Base-by-base conservation (phyloP, 1,140 invertebrate species). In the Odontomachus brunneus region DNA sequence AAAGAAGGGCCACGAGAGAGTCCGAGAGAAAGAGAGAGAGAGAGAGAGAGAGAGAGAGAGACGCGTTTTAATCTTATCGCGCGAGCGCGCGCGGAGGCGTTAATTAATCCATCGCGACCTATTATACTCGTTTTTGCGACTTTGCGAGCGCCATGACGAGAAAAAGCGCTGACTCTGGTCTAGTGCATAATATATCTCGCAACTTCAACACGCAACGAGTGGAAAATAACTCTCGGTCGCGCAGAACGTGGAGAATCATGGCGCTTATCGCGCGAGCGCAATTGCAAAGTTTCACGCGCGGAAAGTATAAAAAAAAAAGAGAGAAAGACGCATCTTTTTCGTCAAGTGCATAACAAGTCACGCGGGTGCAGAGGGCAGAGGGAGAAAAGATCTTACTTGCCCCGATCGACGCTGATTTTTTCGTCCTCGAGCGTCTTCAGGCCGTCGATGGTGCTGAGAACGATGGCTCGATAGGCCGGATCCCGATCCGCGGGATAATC, bases 361-460 rank as follows among this genome's bases (percentile, higher is more conserved):
- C 15, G 15, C 26, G 4, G 49, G 24, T 24, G 3, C 26, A 19
- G 33, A 55, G 9, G 9, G 38, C 3, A 44, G 9, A 11, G 9
- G 3, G 38, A 9, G 38, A 7, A 44, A 7, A 44, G 9, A 63
- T 71, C 89, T 89, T 91, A 92, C 92, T 88, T 90, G 83, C 82
- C 89, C 69, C 78, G 84, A 75, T 86, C 80, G 59, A 92, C 22
- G 62, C 89, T 91, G 80, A 90, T 87, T 72, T 82, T 90, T 12
- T 92, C 89, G n/a, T 90, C 84, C 26, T 92, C 89, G 55, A 88
- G 0, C 9, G 44, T 66, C 14, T 84, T 89, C 14, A 89, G 29
- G 0, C 83, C 72, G 9, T 88, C 66, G 17, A 91, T 66, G 0
- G 87, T 87, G 55, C 65, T 67, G 17, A 92, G 67, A 0, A 84